Evolutionary conservation across 30 jellyfish, hydroid and myxozoan species (phyloP).

Genomic region (Morbakka virulenta): DNA sequence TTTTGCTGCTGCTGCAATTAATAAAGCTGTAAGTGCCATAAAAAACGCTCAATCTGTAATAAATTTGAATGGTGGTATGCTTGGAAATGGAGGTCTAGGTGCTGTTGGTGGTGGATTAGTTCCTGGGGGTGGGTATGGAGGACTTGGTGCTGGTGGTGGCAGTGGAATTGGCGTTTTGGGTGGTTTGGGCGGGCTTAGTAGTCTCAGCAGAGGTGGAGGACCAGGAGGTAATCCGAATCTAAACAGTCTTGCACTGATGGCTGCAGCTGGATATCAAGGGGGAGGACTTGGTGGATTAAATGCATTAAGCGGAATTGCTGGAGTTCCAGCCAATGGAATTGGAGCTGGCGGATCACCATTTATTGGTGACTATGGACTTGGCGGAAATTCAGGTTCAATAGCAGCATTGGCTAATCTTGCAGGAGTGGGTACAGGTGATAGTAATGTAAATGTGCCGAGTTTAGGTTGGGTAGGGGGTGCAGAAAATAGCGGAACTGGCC

Average conservation of each 20-base stretch:
- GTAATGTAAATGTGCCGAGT: background rate
- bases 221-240: too few relatives aligned
- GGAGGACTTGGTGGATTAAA: constrained; percentile 31
- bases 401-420: background rate
- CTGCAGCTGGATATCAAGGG: constrained; percentile 28
- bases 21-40: constrained; percentile 68
- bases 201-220: constrained; percentile 31
- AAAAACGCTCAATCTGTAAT: constrained; percentile 67
- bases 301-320: constrained; percentile 27
- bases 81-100: constrained; percentile 57
- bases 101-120: constrained; percentile 29
- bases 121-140: constrained; percentile 18
- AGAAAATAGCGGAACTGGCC: background rate
- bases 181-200: constrained; percentile 60
- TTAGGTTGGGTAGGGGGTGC: constrained; percentile 34
- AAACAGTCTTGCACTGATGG: too few relatives aligned
- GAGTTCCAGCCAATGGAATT: constrained; percentile 17
- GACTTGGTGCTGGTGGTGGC: constrained; percentile 39
- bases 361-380: background rate
- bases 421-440: constrained; percentile 3
- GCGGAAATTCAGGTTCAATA: background rate
- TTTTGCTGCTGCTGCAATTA: constrained; percentile 68
- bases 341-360: background rate
- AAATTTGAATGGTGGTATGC: constrained; percentile 47
- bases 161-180: constrained; percentile 46